Evolutionary conservation across 1,140 invertebrate species (phyloP), one percentile per base, ranked within the genome.

Genomic region (silkworm (Bombyx mori)): DNA sequence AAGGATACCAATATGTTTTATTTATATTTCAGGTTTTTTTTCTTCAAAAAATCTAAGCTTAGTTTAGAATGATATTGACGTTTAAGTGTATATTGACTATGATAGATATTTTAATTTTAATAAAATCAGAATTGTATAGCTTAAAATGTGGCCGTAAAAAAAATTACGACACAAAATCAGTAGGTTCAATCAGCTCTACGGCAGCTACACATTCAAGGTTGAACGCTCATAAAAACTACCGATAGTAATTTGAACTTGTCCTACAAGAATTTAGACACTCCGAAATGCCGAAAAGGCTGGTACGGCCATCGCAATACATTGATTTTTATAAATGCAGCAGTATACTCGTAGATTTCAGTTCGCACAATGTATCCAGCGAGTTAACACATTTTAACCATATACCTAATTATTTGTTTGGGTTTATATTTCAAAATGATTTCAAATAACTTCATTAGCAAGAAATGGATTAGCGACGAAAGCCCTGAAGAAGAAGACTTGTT

Each of bases 401-500:
- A 18, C 12, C 12, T 18, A 43, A 50, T 48, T 18, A 18, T 58
- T 56, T 61, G 63, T 65, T 68, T 65, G 68, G 58, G 8, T 26
- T 52, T 55, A 57, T 52, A 55, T 58, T 60, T 43, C 51, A 72
- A 62, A 42, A 86, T 86, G 80, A 65, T 69, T 22, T 45, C 72
- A 35, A 64, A 61, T 42, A 82, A 77, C 73, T 63, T 77, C 42
- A 63, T 66, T 7, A 76, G 70, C 63, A 82, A 75, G 52, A 79
- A 82, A 74, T 83, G 81, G 80, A 77, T 86, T 18, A 82, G 74
- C 62, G 81, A 82, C 56, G 81, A 86, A 63, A 75, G 75, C 1
- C 43, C 56, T 3, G 81, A 84, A 1, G 81, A 84, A 48, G 75
- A 75, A 49, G 79, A 84, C 51, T 46, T 82, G n/a, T 86, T 79